phyloP scores from a whole-genome alignment of 2,113 vertebrate genomes.

The Bos taurus region DNA sequence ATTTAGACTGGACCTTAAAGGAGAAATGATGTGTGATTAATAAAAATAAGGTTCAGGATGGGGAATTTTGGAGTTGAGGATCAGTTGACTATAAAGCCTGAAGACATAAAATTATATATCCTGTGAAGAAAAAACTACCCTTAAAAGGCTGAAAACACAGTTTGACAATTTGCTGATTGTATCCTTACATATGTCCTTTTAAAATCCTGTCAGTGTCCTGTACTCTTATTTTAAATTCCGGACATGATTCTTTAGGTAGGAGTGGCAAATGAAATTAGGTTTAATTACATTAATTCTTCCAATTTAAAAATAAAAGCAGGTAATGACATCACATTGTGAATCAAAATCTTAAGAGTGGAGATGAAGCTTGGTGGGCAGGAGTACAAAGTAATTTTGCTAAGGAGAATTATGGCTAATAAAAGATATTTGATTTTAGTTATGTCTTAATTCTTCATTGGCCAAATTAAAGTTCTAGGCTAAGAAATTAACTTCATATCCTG shows the following conservation, averaged over 20 bases:
- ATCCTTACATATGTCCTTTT: not conserved
- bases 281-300: conserved; percentile 28
- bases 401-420: conserved; percentile 51
- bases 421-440: conserved; percentile 59
- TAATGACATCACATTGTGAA: not conserved
- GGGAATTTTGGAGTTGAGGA: not conserved
- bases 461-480: conserved; percentile 61
- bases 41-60: not conserved
- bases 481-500: conserved; percentile 66
- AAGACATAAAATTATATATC: not conserved
- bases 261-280: conserved; percentile 28
- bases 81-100: not conserved
- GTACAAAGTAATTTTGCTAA: conserved; percentile 35
- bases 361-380: not conserved
- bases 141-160: not conserved
- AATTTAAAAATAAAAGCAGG: conserved; percentile 46
- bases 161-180: not conserved
- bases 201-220: not conserved
- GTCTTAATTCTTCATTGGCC: conserved; percentile 58
- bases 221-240: conserved; percentile 34
- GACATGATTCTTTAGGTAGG: not conserved
- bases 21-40: not conserved
- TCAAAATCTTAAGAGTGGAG: not conserved
- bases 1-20: not conserved
- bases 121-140: not conserved